Base-by-base conservation (phyloP, 2,888 invertebrate genomes). In the Seira sanloemensis region DNA sequence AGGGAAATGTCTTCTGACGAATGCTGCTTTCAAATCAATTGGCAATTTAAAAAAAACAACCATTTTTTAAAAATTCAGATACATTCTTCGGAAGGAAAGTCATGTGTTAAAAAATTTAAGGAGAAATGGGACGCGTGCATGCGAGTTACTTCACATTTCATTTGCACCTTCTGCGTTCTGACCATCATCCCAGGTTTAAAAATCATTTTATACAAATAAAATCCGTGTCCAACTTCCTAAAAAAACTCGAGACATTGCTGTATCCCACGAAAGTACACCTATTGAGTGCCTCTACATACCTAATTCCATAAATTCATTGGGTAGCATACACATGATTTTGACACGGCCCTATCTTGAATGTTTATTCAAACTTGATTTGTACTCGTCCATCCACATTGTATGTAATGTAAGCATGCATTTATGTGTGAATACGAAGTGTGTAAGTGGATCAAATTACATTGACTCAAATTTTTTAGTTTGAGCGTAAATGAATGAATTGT, bases 381-480 rank as follows among this genome's bases (percentile, higher is more conserved):
- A 2, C 50, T 1, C 16, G 16, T n/a, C 2, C 2, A 7, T 2
- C 50, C n/a, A 50, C 2, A 16, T 2, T 12, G 12, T 18, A 4
- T 37, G 2, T 50, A 50, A 2, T 50, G n/a, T n/a, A n/a, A n/a
- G n/a, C n/a, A 50, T 18, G 50, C n/a, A 2, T 7, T 18, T 12
- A n/a, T 50, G 2, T 16, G 50, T 18, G 24, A 46, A 71, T 4
- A 25, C 46, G n/a, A 46, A 71, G 9, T 69, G 37, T 27, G 21
- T 71, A 73, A 73, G 73, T 73, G 73, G 73, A 73, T 73, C 73
- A 73, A 73, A 73, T 73, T 24, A 73, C 19, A 72, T 54, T 58
- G 26, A 18, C 18, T 37, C 37, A 12, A 50, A 18, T 50, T 50
- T 68, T 25, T 68, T 4, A 1, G 18, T 23, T 16, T 2, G 26